phyloP scores from a whole-genome alignment of 1,140 invertebrate species.

The Drosophila kepulauana region DNA sequence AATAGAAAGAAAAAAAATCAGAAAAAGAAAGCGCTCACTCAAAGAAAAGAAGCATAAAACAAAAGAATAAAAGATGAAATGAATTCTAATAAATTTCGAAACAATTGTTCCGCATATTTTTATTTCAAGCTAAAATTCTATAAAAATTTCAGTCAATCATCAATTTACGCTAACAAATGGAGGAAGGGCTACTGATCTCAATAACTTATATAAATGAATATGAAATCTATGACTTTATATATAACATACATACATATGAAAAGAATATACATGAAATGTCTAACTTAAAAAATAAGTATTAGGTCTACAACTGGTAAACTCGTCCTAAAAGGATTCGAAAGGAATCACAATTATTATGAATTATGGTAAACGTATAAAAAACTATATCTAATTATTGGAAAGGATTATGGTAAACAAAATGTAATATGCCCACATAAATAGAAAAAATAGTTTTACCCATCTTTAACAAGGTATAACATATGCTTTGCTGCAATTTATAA shows the following conservation, averaged over 20 bases:
- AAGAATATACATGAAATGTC: not conserved
- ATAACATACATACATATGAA: not conserved
- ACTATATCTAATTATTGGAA: too few relatives aligned
- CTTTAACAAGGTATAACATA: too few relatives aligned
- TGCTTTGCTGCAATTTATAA: too few relatives aligned
- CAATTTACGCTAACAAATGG: slow-evolving; percentile 41
- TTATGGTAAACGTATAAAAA: too few relatives aligned
- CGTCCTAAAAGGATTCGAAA: too few relatives aligned
- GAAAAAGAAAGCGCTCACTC: slow-evolving; percentile 59
- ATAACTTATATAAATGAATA: not conserved
- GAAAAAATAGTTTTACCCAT: too few relatives aligned
- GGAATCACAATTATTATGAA: too few relatives aligned
- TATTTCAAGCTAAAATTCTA: slow-evolving; percentile 73
- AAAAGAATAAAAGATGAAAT: slow-evolving; percentile 58
- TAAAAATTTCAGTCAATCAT: slow-evolving; percentile 67
- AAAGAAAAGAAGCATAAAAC: slow-evolving; percentile 59
- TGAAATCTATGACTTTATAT: not conserved
- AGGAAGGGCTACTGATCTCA: slow-evolving; percentile 53
- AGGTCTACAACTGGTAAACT: too few relatives aligned
- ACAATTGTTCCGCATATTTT: slow-evolving; percentile 71
- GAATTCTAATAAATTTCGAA: slow-evolving; percentile 72
- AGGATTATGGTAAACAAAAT: too few relatives aligned
- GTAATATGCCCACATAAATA: too few relatives aligned
- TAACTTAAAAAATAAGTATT: too few relatives aligned
- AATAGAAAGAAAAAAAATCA: slow-evolving; percentile 40